phyloP scores from a whole-genome alignment of 2,888 invertebrate species.

The Chrysotoxum bicinctum region DNA sequence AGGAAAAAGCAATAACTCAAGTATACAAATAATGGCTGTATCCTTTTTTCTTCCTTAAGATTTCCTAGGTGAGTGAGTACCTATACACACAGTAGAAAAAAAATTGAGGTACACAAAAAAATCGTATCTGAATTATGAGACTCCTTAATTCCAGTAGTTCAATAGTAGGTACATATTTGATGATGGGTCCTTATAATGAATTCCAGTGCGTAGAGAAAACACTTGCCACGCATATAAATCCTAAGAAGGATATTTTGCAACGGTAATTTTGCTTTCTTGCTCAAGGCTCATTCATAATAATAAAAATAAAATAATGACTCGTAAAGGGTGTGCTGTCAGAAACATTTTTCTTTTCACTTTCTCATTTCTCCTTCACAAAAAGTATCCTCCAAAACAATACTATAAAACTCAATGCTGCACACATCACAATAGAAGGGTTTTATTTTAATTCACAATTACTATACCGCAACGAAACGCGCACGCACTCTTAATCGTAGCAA shows the following conservation, averaged over 20 bases:
- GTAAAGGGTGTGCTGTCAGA: conserved; percentile 11
- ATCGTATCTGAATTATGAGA: conserved; percentile 15
- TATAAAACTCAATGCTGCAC: background rate
- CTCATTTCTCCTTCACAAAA: background rate
- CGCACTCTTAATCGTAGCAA: conserved; percentile 12
- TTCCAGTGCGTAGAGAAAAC: conserved; percentile 17
- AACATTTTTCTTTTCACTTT: conserved; percentile 16
- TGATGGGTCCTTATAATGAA: conserved; percentile 13
- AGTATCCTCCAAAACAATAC: background rate
- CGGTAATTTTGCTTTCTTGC: background rate
- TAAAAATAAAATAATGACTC: background rate
- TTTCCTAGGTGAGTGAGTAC: background rate
- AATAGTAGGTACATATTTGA: background rate
- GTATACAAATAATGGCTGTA: conserved; percentile 13
- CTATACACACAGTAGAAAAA: background rate
- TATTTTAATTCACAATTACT: conserved; percentile 25
- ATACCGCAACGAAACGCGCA: conserved; percentile 9
- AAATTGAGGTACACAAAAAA: conserved; percentile 40
- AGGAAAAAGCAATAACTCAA: conserved; percentile 54
- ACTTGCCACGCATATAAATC: background rate
- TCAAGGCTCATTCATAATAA: conserved; percentile 19
- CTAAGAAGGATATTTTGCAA: background rate
- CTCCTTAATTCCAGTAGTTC: background rate
- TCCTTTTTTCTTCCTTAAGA: conserved; percentile 20
- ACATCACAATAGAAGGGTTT: conserved; percentile 2